phyloP scores from a whole-genome alignment of 2,888 invertebrate genomes.

The Yponomeuta plumbellus region DNA sequence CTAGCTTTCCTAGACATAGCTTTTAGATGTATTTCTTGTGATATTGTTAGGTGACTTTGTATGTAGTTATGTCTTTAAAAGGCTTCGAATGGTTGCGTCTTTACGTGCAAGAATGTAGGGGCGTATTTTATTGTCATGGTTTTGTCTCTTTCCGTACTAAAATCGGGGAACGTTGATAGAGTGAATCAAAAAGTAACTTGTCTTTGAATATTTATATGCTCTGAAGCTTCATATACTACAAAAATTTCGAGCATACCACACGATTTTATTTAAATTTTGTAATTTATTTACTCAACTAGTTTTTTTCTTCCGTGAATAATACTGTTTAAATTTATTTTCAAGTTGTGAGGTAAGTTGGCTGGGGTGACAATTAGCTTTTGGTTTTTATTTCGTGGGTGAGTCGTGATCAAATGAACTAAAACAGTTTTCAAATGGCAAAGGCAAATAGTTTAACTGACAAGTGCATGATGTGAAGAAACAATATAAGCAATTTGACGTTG shows the following conservation, averaged over 20 bases:
- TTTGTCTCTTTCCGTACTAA: background rate
- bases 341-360: conserved; percentile 50
- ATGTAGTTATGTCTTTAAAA: background rate
- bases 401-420: conserved; percentile 37
- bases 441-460: conserved; percentile 24
- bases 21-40: background rate
- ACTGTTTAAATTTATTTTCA: background rate
- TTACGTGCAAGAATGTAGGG: no score
- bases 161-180: background rate
- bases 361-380: conserved; percentile 64
- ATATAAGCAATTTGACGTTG: conserved; percentile 32
- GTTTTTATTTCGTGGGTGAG: conserved; percentile 60
- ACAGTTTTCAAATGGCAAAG: conserved; percentile 24
- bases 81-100: background rate
- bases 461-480: conserved; percentile 44
- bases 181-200: no score
- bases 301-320: background rate
- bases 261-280: background rate
- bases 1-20: background rate
- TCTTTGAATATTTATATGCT: no score
- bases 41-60: background rate
- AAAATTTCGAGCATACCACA: background rate
- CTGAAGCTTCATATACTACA: background rate
- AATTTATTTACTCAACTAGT: background rate
- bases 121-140: background rate